Base-by-base conservation (phyloP, 2,113 vertebrate genomes). In the Syrrhaptes paradoxus region DNA sequence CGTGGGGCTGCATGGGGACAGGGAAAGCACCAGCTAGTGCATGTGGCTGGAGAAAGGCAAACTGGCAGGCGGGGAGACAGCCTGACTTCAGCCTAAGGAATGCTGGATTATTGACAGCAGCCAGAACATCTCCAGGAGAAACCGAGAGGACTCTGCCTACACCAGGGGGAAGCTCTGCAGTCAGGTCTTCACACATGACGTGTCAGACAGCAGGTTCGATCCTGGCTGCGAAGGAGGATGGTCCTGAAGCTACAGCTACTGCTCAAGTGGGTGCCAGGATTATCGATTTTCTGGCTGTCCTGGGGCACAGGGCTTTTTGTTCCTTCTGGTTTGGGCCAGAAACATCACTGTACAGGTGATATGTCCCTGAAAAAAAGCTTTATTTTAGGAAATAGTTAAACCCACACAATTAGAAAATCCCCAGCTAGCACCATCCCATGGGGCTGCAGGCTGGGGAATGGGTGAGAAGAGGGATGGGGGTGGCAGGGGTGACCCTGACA, bases 151-250 rank as follows among this genome's bases (percentile, higher is more conserved):
- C 61, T 65, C 34, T 4, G 9, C 29, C 49, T 84, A 62, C 54
- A 52, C 2, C 28, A 32, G 65, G 24, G 25, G 17, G 25, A 88
- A 61, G 78, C 26, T 73, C 51, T 36, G 58, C 8, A 58, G 57
- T 9, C n/a, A 71, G 48, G n/a, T 54, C 49, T 76, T 63, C 46
- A 52, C 7, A 11, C 2, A 9, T 29, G 28, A 26, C 0, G 0
- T 41, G 36, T 65, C 32, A 73, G 46, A 49, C 17, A 49, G 31
- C 1, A 1, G 67, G 15, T 46, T 45, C 46, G 34, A 55, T 13
- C 41, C 5, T 18, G 45, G 6, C 76, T 55, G 29, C 0, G 7
- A 41, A 3, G 4, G 38, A 83, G 43, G 52, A 48, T 21, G 52
- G 57, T 29, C 46, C 28, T 38, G 59, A 59, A 70, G 68, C 68